phyloP scores from a whole-genome alignment of 2,888 invertebrate genomes.

The Belgica antarctica region DNA sequence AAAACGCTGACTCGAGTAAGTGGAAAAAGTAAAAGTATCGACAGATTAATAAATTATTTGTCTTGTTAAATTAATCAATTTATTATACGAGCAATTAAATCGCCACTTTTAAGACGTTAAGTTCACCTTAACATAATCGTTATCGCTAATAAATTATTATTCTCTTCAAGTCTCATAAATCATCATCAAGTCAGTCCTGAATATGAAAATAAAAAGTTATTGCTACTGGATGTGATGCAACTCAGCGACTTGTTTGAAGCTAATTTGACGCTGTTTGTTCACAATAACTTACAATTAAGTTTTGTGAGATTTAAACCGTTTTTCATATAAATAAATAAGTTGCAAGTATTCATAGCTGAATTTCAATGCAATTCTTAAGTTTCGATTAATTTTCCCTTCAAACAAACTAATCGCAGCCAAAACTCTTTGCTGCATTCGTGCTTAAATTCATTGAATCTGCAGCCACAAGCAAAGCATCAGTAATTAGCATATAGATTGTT shows the following conservation, averaged over 20 bases:
- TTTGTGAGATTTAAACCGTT: no score
- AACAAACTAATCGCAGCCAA: no score
- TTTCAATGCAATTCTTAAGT: no score
- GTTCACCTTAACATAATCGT: constrained; percentile 35
- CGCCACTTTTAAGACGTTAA: constrained; percentile 40
- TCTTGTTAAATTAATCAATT: constrained; percentile 38
- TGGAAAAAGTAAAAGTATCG: not conserved
- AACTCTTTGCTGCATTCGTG: no score
- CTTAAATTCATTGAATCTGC: not conserved
- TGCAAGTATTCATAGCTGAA: no score
- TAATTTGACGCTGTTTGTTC: no score
- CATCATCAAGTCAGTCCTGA: constrained; percentile 10
- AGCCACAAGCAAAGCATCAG: not conserved
- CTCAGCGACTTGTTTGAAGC: no score
- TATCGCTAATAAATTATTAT: constrained; percentile 39
- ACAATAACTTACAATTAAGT: no score
- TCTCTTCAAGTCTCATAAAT: constrained; percentile 31
- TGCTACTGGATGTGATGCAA: not conserved
- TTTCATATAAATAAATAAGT: no score
- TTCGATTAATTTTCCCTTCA: no score
- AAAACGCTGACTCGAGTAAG: no score
- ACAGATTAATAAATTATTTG: constrained; percentile 43
- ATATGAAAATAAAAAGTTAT: not conserved
- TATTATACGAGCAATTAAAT: constrained; percentile 40
- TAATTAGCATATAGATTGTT: constrained; percentile 27